phyloP scores from a whole-genome alignment of 2,888 invertebrate genomes.

The Alcis repandata region DNA sequence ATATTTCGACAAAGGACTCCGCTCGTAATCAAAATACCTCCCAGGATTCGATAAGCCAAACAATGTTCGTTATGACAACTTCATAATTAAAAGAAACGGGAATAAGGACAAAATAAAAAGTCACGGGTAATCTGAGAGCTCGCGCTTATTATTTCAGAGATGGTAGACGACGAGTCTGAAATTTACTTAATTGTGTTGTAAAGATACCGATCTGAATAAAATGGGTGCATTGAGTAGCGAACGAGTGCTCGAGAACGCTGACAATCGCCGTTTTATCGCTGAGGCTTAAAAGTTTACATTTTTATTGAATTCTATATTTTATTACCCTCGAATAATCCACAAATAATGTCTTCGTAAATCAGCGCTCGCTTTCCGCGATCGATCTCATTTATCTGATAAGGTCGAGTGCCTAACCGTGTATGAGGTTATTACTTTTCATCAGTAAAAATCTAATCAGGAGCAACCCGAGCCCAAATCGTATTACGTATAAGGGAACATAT shows the following conservation, averaged over 20 bases:
- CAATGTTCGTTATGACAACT: conserved; percentile 40
- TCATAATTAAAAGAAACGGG: conserved; percentile 66
- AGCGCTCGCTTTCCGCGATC: conserved; percentile 30
- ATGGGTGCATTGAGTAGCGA: conserved; percentile 56
- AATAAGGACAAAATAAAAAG: conserved; percentile 72
- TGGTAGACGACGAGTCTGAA: conserved; percentile 71
- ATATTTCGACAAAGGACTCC: conserved; percentile 48
- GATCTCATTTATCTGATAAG: conserved; percentile 45
- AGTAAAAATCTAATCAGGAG: conserved; percentile 45
- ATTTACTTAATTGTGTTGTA: conserved; percentile 79
- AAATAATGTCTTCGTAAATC: conserved; percentile 35
- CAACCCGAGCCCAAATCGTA: conserved; percentile 40
- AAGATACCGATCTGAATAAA: conserved; percentile 76
- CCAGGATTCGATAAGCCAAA: conserved; percentile 55
- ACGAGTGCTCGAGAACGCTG: conserved; percentile 54
- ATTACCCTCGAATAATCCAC: conserved; percentile 5
- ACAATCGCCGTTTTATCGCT: conserved; percentile 59
- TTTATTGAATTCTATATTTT: conserved; percentile 43
- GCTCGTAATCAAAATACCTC: conserved; percentile 46
- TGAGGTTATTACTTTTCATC: conserved; percentile 41
- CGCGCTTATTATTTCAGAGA: conserved; percentile 73
- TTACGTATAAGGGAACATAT: conserved; percentile 39
- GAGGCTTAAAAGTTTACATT: conserved; percentile 48
- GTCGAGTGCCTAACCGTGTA: conserved; percentile 34
- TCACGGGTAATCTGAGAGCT: conserved; percentile 70